Conservation (phyloP, 2,888 invertebrate genomes). For the Epiblema foenella region DNA sequence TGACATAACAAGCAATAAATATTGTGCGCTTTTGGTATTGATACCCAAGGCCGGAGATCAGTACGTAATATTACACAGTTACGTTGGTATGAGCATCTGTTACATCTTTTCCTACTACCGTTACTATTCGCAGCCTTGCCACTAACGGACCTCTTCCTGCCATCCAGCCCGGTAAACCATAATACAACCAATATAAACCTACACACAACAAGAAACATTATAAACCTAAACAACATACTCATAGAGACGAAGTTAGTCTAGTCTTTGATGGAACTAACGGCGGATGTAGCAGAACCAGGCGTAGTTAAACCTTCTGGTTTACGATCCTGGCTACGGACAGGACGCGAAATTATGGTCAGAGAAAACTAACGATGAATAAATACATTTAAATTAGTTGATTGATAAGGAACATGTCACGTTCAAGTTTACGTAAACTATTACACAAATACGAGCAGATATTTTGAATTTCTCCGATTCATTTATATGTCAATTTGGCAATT, state of each 20-base stretch:
- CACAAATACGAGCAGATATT: neutral
- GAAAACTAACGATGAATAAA: conserved; percentile 32
- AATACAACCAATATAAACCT: conserved; percentile 45
- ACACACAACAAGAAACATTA: neutral
- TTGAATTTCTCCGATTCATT: conserved; percentile 29
- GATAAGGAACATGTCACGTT: conserved; percentile 9
- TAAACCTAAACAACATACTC: conserved; percentile 2
- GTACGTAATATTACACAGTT: neutral
- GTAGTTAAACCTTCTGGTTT: conserved; percentile 56
- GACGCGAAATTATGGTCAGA: conserved; percentile 56
- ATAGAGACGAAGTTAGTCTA: conserved; percentile 23
- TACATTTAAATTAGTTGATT: conserved; percentile 22
- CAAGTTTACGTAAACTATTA: conserved; percentile 31
- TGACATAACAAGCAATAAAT: neutral
- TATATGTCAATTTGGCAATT: conserved; percentile 51
- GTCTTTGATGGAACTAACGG: conserved; percentile 2
- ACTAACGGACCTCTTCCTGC: conserved; percentile 65
- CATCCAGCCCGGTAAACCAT: conserved; percentile 50
- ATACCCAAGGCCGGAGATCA: neutral
- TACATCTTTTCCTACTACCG: conserved; percentile 54
- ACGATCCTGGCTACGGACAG: conserved; percentile 59
- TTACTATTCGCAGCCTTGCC: conserved; percentile 62
- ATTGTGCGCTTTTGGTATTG: neutral
- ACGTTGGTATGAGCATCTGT: neutral
- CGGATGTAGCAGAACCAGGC: conserved; percentile 47